These are phyloP conservation scores for Lasioglossum calceatum DNA, from an alignment of 2,888 invertebrate species.

Conservation along the genomic window DNA sequence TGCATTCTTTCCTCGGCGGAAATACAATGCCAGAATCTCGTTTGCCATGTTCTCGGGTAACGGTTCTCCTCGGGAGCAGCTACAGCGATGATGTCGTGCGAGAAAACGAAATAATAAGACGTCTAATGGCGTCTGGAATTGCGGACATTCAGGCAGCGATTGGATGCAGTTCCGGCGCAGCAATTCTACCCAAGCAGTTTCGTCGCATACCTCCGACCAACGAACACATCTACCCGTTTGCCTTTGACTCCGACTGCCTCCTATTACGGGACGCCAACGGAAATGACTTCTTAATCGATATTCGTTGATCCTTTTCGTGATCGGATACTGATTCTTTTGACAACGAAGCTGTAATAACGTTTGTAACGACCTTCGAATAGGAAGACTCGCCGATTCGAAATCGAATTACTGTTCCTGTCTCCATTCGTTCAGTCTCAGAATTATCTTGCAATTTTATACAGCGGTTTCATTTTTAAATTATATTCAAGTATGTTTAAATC, in stretches of 20 bases:
- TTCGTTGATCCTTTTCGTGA: constrained; percentile 63
- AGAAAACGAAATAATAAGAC: constrained; percentile 81
- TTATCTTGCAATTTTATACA: neutral
- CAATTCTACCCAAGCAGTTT: constrained; percentile 71
- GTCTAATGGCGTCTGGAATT: constrained; percentile 77
- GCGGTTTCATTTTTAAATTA: neutral
- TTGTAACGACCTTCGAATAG: constrained; percentile 3
- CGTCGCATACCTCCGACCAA: constrained; percentile 34
- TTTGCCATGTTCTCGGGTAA: constrained; percentile 60
- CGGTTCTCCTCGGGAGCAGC: constrained; percentile 65
- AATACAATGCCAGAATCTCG: constrained; percentile 63
- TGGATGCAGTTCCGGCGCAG: constrained; percentile 77
- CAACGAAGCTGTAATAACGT: constrained; percentile 49
- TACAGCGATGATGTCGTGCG: constrained; percentile 70
- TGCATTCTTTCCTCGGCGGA: constrained; percentile 52
- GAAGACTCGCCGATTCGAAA: constrained; percentile 29
- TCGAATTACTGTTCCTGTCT: neutral
- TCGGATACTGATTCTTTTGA: constrained; percentile 39
- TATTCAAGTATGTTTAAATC: no score
- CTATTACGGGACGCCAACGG: constrained; percentile 64
- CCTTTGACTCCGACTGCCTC: constrained; percentile 46
- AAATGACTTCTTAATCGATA: constrained; percentile 79
- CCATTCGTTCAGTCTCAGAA: neutral
- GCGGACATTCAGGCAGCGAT: constrained; percentile 78
- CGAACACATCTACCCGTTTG: constrained; percentile 39